A percentile compares a stretch with the other conserved stretches of the same genome.
Conservation (phyloP, 2,797 vertebrate species). For the Phaenicophaeus curvirostris region DNA sequence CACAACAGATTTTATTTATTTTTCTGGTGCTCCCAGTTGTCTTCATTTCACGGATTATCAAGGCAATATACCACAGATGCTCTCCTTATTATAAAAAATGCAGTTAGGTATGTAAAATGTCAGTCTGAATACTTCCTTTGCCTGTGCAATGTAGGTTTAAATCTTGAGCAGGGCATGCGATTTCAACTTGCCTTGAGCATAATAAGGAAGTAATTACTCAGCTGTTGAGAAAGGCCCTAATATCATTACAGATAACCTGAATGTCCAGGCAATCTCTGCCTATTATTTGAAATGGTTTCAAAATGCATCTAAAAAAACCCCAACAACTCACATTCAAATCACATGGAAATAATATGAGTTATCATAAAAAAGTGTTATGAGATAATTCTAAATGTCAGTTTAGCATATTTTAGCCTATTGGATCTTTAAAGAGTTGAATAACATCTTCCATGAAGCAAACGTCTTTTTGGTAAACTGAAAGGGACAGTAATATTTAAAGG, state of each 20-base stretch:
- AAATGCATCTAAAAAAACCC: slow-evolving; percentile 49
- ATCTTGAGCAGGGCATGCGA: slow-evolving; percentile 50
- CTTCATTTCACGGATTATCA: slow-evolving; percentile 49
- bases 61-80: background rate
- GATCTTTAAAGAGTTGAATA: slow-evolving; percentile 73
- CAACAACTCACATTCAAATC: slow-evolving; percentile 66
- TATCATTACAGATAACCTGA: slow-evolving; percentile 65
- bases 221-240: slow-evolving; percentile 63
- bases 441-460: slow-evolving; percentile 72
- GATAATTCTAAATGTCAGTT: slow-evolving; percentile 80
- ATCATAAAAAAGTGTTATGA: slow-evolving; percentile 66
- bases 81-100: slow-evolving; percentile 27
- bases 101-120: slow-evolving; percentile 49
- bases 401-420: slow-evolving; percentile 74
- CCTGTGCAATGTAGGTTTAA: slow-evolving; percentile 46
- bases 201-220: slow-evolving; percentile 71
- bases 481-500: slow-evolving; percentile 76
- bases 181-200: slow-evolving; percentile 57
- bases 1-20: background rate
- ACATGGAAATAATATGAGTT: slow-evolving; percentile 70
- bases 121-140: slow-evolving; percentile 34
- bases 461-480: slow-evolving; percentile 75
- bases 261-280: slow-evolving; percentile 47
- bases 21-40: background rate
- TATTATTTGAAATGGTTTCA: slow-evolving; percentile 72